Evolutionary conservation across 2,888 invertebrate genomes (phyloP).

Genomic region (Eilema sororculum): DNA sequence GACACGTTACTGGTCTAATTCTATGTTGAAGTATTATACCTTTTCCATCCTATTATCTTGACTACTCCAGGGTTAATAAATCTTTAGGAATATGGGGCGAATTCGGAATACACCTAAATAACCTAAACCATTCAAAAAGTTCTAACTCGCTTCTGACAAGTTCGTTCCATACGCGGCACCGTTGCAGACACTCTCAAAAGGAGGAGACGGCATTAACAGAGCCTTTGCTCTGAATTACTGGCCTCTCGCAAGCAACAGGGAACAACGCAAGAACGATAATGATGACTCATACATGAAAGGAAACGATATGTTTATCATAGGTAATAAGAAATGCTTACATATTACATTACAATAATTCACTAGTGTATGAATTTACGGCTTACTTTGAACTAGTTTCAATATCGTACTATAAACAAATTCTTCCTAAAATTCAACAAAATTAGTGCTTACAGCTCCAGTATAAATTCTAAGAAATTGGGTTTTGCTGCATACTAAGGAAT

Average conservation of each 20-base stretch:
- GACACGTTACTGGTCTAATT: neutral
- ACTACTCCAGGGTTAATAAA: no score
- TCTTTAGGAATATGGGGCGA: neutral
- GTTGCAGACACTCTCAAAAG: no score
- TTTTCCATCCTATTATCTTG: no score
- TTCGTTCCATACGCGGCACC: no score
- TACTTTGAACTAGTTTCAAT: neutral
- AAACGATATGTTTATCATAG: constrained; percentile 6
- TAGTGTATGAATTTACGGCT: neutral
- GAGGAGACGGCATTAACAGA: no score
- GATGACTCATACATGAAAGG: neutral
- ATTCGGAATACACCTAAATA: neutral
- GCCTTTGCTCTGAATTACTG: no score
- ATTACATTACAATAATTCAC: neutral
- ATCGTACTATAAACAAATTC: neutral
- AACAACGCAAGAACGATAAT: no score
- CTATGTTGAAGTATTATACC: neutral
- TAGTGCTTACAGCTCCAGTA: neutral
- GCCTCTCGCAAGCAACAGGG: no score
- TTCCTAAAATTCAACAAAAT: neutral
- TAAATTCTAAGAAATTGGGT: no score
- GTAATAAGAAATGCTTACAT: neutral
- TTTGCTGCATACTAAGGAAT: no score
- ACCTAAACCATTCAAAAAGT: neutral
- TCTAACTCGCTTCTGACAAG: no score